These are phyloP conservation scores for Drosophila ustulata DNA, from an alignment of 2,888 invertebrate genomes.

Conservation along the genomic window DNA sequence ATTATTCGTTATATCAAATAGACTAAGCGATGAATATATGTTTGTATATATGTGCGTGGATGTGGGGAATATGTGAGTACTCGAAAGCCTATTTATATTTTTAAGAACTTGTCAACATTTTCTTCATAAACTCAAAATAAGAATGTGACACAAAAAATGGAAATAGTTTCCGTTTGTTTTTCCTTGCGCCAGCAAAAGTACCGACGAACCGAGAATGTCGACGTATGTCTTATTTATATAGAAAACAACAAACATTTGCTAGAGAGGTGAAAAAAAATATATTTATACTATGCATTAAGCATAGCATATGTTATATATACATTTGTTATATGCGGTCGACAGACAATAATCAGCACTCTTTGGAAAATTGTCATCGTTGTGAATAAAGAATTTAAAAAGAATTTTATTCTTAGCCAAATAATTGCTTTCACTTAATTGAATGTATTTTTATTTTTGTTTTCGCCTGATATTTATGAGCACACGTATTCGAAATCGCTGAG, in stretches of 20 bases:
- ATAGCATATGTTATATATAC: conserved; percentile 4
- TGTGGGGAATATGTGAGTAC: conserved; percentile 1
- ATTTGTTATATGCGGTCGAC: conserved; percentile 18
- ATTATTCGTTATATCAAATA: neutral
- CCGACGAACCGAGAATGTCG: conserved; percentile 11
- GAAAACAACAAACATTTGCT: conserved; percentile 32
- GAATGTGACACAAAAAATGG: conserved; percentile 70
- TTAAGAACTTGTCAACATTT: conserved; percentile 56
- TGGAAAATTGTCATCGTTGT: conserved; percentile 69
- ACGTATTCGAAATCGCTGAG: neutral
- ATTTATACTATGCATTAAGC: conserved; percentile 15
- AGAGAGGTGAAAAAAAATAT: conserved; percentile 39
- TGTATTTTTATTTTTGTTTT: conserved; percentile 17
- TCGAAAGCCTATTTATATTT: conserved; percentile 33
- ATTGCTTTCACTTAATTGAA: conserved; percentile 35
- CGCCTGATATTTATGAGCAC: conserved; percentile 4
- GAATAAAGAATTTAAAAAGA: conserved; percentile 41
- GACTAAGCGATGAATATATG: neutral
- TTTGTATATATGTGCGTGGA: neutral
- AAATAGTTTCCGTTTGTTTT: conserved; percentile 64
- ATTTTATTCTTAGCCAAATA: conserved; percentile 32
- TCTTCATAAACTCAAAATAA: conserved; percentile 56
- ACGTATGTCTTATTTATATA: conserved; percentile 29
- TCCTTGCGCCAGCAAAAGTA: conserved; percentile 43
- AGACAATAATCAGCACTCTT: conserved; percentile 63